These are phyloP conservation scores for Plagiodera versicolora DNA, from an alignment of 2,888 invertebrate species.

Conservation along the genomic window DNA sequence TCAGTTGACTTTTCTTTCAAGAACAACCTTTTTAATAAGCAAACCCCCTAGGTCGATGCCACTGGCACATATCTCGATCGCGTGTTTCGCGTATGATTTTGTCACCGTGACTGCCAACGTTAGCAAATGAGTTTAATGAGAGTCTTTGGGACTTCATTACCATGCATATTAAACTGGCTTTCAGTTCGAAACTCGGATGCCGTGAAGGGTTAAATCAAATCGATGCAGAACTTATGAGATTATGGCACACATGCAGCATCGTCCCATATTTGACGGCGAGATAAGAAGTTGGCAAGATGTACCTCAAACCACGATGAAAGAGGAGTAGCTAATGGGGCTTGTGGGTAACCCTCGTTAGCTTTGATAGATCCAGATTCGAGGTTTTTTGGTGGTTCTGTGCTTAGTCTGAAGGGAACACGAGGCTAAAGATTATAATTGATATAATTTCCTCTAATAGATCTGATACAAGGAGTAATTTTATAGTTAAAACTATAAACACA, in stretches of 20 bases:
- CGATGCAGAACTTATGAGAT: background rate
- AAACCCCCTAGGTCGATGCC: background rate
- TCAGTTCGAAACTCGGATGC: conserved; percentile 8
- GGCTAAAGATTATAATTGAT: too few species aligned
- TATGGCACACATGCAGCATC: background rate
- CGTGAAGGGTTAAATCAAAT: background rate
- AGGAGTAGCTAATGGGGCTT: too few species aligned
- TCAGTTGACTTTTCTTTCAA: too few species aligned
- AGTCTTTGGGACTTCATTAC: conserved; percentile 18
- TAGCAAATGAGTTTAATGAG: conserved; percentile 21
- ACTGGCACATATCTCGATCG: background rate
- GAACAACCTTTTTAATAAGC: too few species aligned
- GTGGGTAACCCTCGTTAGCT: too few species aligned
- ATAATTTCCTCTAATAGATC: too few species aligned
- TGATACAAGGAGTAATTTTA: too few species aligned
- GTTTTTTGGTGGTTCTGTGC: too few species aligned
- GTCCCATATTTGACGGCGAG: background rate
- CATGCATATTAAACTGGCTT: conserved; percentile 20
- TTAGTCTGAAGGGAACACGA: too few species aligned
- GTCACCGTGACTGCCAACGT: conserved; percentile 11
- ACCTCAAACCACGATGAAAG: too few species aligned
- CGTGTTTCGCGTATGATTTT: conserved; percentile 9
- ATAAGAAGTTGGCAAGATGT: background rate
- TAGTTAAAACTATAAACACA: too few species aligned
- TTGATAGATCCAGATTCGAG: too few species aligned